Evolutionary conservation across 1,140 invertebrate species (phyloP).

Genomic region (Drosophila nasuta): DNA sequence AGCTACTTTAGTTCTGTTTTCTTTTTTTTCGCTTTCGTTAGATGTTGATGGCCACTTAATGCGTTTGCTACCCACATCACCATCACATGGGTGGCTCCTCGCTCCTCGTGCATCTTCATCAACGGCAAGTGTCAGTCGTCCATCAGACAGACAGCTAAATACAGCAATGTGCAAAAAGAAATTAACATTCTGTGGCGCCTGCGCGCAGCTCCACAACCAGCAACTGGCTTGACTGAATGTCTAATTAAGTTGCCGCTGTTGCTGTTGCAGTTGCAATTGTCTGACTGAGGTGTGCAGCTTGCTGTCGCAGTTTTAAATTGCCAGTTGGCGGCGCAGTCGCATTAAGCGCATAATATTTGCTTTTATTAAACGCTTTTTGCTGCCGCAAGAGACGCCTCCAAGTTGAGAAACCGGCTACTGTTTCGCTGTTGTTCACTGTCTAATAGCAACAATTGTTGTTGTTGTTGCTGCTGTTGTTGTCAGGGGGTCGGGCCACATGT

Average conservation of each 20-base stretch:
- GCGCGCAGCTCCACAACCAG: constrained; percentile 39
- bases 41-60: constrained; percentile 26
- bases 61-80: neutral
- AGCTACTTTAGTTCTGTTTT: constrained; percentile 1
- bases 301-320: neutral
- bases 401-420: constrained; percentile 27
- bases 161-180: constrained; percentile 44
- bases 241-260: constrained; percentile 64
- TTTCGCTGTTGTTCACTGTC: constrained; percentile 26
- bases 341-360: constrained; percentile 43
- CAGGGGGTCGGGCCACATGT: constrained; percentile 35
- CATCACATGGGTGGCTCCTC: neutral
- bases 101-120: constrained; percentile 43
- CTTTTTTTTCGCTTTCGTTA: constrained; percentile 23
- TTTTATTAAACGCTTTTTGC: constrained; percentile 51
- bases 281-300: constrained; percentile 6
- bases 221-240: constrained; percentile 53
- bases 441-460: constrained; percentile 21
- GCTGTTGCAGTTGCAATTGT: constrained; percentile 25
- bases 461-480: constrained; percentile 20
- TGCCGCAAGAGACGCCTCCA: constrained; percentile 1
- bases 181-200: constrained; percentile 72
- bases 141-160: constrained; percentile 38
- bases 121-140: constrained; percentile 63
- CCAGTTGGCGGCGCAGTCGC: constrained; percentile 25